Base-by-base conservation (phyloP, 2,888 invertebrate genomes). In the Ptilodon capucinus region DNA sequence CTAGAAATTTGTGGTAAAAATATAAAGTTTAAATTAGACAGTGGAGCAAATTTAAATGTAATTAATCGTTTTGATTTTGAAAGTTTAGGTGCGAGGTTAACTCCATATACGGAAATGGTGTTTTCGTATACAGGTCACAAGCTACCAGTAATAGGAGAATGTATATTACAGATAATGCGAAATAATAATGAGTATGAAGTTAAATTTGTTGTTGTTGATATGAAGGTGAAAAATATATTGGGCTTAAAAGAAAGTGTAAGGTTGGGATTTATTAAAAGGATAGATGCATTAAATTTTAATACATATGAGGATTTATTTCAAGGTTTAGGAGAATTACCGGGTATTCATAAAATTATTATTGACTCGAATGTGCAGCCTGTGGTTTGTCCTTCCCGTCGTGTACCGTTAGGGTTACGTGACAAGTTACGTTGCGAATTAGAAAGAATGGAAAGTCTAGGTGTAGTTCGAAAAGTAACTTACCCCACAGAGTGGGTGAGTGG, bases 401-500 rank as follows among this genome's bases (percentile, higher is more conserved):
- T 68, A 23, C 68, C 64, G 2, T 23, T 65, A 19, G 61, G 63
- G 0, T 23, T 68, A 6, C 42, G 48, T 9, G 59, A 59, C 39
- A 60, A 57, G 28, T 46, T 64, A 2, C n/a, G 13, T 17, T 11
- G 21, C 0, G 47, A 47, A 14, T 21, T 47, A 19, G 9, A 13
- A 21, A 34, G 41, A 14, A 47, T 46, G 46, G 42, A 46, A 42
- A 9, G 4, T 0, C 42, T 46, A 19, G 42, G 47, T 11, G 47
- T 47, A 4, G 39, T 47, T 9, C 21, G 39, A 11, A 47, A 47
- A 30, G 47, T 47, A 5, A 14, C 45, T 8, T 54, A 60, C 17
- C 56, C 59, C 1, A 57, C 57, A 5, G 40, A 45, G 2, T 60
- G 68, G 59, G 59, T 57, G 0, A 60, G 63, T 39, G 52, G 60